Percentiles rank a stretch among this genome's conserved stretches.
Conservation (phyloP, 2,888 invertebrate species). For the Athalia circularis region DNA sequence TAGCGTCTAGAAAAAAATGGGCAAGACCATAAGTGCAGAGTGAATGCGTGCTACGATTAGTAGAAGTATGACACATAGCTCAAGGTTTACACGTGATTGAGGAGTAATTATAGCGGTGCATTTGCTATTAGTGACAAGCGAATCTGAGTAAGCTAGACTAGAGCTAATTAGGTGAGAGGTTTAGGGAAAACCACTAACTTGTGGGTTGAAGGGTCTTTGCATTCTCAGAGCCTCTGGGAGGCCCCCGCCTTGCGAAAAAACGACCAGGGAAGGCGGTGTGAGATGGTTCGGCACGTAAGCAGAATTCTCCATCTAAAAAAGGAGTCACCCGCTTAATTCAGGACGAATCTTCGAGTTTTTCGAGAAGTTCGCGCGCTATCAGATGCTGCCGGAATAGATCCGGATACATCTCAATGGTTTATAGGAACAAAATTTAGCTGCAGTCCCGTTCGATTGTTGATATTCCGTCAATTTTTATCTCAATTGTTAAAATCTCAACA, state of each 20-base stretch:
- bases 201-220: conserved; percentile 85
- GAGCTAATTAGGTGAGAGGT: conserved; percentile 16
- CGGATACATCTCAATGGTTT: neutral
- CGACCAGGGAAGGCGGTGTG: conserved; percentile 85
- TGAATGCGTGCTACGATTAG: neutral
- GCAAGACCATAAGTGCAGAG: no score
- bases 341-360: neutral
- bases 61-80: neutral
- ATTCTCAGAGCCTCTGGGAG: conserved; percentile 85
- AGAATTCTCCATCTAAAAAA: conserved; percentile 83
- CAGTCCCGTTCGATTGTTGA: no score
- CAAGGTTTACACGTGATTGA: neutral
- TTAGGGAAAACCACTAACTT: conserved; percentile 75
- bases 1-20: no score
- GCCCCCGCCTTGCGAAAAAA: conserved; percentile 85
- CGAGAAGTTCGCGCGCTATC: neutral
- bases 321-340: conserved; percentile 39
- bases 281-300: conserved; percentile 84
- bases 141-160: conserved; percentile 14
- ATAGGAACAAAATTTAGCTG: no score
- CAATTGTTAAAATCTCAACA: no score
- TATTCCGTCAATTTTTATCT: no score
- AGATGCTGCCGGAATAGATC: conserved; percentile 2
- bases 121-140: conserved; percentile 17
- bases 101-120: neutral